These are phyloP conservation scores for Limnephilus marmoratus DNA, from an alignment of 2,888 invertebrate genomes.

Conservation along the genomic window DNA sequence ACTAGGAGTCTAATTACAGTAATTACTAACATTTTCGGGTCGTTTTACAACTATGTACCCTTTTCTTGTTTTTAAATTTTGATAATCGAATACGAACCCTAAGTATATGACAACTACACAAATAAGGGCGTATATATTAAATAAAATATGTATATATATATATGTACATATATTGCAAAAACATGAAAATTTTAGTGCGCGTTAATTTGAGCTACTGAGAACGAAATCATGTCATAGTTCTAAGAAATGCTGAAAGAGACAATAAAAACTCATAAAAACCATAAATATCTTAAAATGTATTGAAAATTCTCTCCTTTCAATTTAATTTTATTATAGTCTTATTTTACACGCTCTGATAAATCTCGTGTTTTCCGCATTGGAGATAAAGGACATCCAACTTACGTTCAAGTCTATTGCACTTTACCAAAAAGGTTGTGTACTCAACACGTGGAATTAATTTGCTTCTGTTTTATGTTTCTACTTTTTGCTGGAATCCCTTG, in stretches of 20 bases:
- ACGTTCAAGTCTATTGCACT: neutral
- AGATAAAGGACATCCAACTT: neutral
- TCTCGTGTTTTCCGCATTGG: neutral
- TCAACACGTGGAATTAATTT: neutral
- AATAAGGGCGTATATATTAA: too few species aligned
- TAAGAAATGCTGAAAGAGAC: neutral
- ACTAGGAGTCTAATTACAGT: too few species aligned
- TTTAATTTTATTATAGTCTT: neutral
- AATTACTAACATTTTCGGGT: too few species aligned
- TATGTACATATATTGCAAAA: too few species aligned
- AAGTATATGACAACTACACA: constrained; percentile 20
- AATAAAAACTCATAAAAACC: neutral
- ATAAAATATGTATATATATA: too few species aligned
- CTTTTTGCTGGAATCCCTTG: neutral
- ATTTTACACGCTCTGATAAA: neutral
- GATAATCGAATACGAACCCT: neutral
- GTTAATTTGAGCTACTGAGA: neutral
- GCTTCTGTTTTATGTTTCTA: neutral
- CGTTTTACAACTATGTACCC: too few species aligned
- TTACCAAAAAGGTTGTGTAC: neutral
- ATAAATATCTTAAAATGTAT: neutral
- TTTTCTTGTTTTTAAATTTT: constrained; percentile 3
- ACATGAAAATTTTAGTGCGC: too few species aligned
- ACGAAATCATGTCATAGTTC: neutral
- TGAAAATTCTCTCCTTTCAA: neutral